Evolutionary conservation across 2,888 invertebrate genomes (phyloP).

Genomic region (Sphaeridia pumilis): DNA sequence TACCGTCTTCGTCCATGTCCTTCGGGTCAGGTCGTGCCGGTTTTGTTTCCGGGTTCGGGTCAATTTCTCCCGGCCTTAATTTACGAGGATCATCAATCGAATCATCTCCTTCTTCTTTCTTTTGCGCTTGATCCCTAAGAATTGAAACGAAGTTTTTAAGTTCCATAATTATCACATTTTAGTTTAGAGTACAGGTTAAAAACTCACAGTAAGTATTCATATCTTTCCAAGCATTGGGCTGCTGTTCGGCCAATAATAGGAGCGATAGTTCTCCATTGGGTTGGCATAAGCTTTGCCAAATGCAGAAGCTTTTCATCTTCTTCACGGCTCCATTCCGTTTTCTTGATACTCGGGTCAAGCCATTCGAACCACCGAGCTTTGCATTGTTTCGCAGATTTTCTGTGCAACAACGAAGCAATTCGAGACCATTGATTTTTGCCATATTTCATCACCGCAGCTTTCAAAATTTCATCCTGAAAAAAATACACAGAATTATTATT

Average conservation of each 20-base stretch:
- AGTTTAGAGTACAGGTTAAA: too few relatives aligned
- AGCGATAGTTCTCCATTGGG: slow-evolving; percentile 98
- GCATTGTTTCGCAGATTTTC: slow-evolving; percentile 99
- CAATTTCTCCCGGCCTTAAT: slow-evolving; percentile 96
- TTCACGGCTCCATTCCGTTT: slow-evolving; percentile 99
- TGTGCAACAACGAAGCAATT: slow-evolving; percentile 91
- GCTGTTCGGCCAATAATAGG: slow-evolving; percentile 98
- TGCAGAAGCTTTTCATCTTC: slow-evolving; percentile 97
- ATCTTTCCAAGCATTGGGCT: slow-evolving; percentile 94
- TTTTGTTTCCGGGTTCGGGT: slow-evolving; percentile 99
- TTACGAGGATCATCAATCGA: slow-evolving; percentile 88
- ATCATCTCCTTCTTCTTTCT: slow-evolving; percentile 89
- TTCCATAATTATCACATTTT: background rate
- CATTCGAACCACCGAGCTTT: slow-evolving; percentile 98
- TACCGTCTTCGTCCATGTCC: slow-evolving; percentile 99
- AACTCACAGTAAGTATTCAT: slow-evolving; percentile 85
- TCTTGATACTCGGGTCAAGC: slow-evolving; percentile 98
- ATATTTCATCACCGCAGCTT: slow-evolving; percentile 99
- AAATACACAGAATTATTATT: background rate
- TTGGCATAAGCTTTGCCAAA: slow-evolving; percentile 97
- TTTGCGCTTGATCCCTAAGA: slow-evolving; percentile 86
- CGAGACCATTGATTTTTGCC: slow-evolving; percentile 99
- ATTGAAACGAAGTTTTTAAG: background rate
- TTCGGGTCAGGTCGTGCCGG: slow-evolving; percentile 98
- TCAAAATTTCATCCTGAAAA: slow-evolving; percentile 94